Evolutionary conservation across 2,113 vertebrate genomes (phyloP).

Genomic region (Chrysochloris asiatica): DNA sequence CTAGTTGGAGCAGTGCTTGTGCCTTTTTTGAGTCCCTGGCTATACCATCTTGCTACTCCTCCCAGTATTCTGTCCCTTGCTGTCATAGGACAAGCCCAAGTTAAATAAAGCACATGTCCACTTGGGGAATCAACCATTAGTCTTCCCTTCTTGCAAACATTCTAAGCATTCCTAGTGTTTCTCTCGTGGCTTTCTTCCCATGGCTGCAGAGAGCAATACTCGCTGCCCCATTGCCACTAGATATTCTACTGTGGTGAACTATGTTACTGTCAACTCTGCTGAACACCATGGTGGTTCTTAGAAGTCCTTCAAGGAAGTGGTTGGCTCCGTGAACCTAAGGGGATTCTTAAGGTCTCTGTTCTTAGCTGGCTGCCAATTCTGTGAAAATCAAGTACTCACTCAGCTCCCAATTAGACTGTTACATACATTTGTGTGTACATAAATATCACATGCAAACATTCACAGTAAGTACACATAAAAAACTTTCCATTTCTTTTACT

Average conservation of each 20-base stretch:
- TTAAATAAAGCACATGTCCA: not conserved
- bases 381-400: slow-evolving; percentile 1
- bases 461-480: not conserved
- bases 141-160: not conserved
- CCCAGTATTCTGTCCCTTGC: not conserved
- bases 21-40: not conserved
- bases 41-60: not conserved
- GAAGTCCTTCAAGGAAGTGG: slow-evolving; percentile 13
- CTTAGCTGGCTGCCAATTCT: not conserved
- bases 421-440: not conserved
- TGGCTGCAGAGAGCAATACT: not conserved
- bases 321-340: not conserved
- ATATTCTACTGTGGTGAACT: not conserved
- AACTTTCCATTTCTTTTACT: not conserved
- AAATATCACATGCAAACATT: not conserved
- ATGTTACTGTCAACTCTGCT: not conserved
- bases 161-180: not conserved
- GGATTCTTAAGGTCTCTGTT: slow-evolving; percentile 6
- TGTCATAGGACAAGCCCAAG: not conserved
- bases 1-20: not conserved
- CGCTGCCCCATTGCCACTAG: too few species aligned
- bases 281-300: not conserved
- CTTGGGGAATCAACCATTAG: not conserved
- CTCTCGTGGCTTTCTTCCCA: not conserved
- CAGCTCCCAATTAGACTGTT: not conserved